Evolutionary conservation across 2,888 invertebrate genomes (phyloP).

Genomic region (Harpagoxenus sublaevis): DNA sequence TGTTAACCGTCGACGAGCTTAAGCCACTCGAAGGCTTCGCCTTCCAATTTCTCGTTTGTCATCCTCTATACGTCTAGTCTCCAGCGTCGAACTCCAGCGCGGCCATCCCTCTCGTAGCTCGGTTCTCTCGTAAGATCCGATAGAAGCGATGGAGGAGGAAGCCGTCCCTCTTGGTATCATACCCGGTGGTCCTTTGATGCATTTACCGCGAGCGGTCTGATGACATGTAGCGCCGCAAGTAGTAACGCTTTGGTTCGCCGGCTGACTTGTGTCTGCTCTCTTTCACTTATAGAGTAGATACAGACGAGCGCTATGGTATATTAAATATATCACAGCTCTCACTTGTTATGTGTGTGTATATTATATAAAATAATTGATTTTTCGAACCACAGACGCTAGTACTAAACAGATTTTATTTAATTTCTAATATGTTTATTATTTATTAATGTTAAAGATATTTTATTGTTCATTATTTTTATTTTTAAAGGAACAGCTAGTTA

Average conservation of each 20-base stretch:
- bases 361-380: not conserved
- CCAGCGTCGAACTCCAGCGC: slow-evolving; percentile 22
- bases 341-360: no score
- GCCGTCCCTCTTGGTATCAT: slow-evolving; percentile 34
- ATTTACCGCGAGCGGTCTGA: slow-evolving; percentile 33
- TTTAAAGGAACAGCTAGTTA: not conserved
- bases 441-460: not conserved
- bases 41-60: slow-evolving; percentile 62
- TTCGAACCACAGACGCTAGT: not conserved
- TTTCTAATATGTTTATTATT: not conserved
- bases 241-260: slow-evolving; percentile 12
- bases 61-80: slow-evolving; percentile 39
- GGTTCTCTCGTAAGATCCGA: slow-evolving; percentile 26
- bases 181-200: slow-evolving; percentile 34
- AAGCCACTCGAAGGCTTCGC: slow-evolving; percentile 63
- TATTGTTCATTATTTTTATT: not conserved
- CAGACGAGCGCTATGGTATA: not conserved
- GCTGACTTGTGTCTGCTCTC: slow-evolving; percentile 22
- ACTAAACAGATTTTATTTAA: not conserved
- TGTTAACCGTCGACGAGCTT: slow-evolving; percentile 65
- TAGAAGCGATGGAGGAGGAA: slow-evolving; percentile 27
- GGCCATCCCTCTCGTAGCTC: slow-evolving; percentile 11
- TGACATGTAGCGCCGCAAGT: slow-evolving; percentile 12
- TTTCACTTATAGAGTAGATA: slow-evolving; percentile 30
- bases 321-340: not conserved